phyloP scores from a whole-genome alignment of 2,113 vertebrate genomes.

The Taxidea taxus region DNA sequence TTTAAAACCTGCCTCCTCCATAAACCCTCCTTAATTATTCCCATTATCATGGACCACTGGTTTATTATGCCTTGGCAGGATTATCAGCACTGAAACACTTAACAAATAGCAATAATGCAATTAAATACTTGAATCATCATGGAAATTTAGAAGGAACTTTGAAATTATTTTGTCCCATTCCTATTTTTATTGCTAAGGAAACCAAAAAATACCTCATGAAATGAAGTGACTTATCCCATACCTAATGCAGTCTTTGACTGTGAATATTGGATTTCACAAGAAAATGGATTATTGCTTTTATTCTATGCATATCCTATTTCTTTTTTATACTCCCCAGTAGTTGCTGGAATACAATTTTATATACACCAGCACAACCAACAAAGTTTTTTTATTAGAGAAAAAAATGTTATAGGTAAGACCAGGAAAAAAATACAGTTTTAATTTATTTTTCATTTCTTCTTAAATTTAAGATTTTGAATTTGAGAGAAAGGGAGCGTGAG shows the following conservation, averaged over 20 bases:
- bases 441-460: neutral
- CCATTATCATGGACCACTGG: neutral
- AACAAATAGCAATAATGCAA: neutral
- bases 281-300: neutral
- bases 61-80: neutral
- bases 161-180: neutral
- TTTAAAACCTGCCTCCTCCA: neutral
- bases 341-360: neutral
- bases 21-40: neutral
- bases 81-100: neutral
- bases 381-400: neutral
- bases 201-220: neutral
- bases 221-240: neutral
- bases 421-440: neutral
- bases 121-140: neutral
- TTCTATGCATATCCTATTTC: neutral
- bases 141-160: neutral
- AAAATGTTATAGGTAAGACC: neutral
- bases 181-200: neutral
- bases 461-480: neutral
- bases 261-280: neutral
- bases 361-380: neutral
- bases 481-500: neutral
- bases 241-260: neutral
- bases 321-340: neutral